Conservation (phyloP, 2,797 vertebrate genomes). For the Amniataba percoides region DNA sequence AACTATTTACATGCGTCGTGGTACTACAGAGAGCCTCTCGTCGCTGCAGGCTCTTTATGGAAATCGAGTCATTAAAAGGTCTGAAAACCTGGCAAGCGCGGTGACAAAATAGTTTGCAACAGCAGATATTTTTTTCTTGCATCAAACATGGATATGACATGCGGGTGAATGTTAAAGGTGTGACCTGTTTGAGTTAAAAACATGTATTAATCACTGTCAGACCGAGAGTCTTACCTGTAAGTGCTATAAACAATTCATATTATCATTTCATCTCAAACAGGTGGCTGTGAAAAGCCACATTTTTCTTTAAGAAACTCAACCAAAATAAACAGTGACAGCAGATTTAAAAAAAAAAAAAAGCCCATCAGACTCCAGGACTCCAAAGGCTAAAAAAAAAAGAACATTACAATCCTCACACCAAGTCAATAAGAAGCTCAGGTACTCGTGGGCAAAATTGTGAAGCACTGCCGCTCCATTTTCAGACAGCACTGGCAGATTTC, state of each 20-base stretch:
- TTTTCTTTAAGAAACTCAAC: background rate
- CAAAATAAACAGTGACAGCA: too few relatives aligned
- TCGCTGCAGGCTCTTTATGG: constrained; percentile 19
- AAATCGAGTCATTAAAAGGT: constrained; percentile 27
- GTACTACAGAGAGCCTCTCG: background rate
- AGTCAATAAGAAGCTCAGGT: too few relatives aligned
- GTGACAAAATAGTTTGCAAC: constrained; percentile 12
- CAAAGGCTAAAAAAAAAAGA: too few relatives aligned
- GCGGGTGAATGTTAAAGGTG: background rate
- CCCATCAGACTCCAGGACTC: too few relatives aligned
- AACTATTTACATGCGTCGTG: background rate
- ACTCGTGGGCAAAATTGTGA: too few relatives aligned
- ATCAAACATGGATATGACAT: background rate
- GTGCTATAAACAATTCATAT: background rate
- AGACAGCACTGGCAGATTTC: too few relatives aligned
- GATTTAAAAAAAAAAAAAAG: too few relatives aligned
- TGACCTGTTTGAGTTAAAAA: constrained; percentile 12
- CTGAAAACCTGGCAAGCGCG: constrained; percentile 10
- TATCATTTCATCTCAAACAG: background rate
- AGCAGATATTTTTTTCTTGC: background rate
- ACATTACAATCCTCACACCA: too few relatives aligned
- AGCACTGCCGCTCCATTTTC: too few relatives aligned
- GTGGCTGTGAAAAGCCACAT: background rate
- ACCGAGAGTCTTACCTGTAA: background rate
- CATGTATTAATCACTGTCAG: background rate